Evolutionary conservation across 2,113 vertebrate genomes (phyloP), one percentile per base, ranked within the genome.

Genomic region (Pimephales promelas): DNA sequence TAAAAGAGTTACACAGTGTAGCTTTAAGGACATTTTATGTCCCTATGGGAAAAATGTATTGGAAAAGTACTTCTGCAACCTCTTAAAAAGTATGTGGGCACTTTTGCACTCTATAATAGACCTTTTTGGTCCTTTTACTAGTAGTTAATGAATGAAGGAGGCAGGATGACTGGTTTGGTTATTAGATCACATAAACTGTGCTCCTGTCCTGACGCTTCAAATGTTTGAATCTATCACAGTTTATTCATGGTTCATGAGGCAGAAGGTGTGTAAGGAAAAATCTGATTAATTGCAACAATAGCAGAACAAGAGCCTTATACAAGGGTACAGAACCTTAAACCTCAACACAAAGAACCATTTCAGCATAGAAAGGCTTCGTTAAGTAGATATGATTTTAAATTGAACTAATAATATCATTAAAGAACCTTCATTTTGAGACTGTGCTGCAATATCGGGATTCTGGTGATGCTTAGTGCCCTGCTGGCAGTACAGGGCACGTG

Each of bases 401-500:
- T 49, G 3, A 36, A 40, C 31, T 77, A 57, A 40, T 57, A 79
- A 49, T 49, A 49, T 47, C 14, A n/a, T 49, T 31, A 79, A 64
- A 26, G n/a, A 45, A 24, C 11, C 22, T 40, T 45, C 10, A 47
- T 47, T 72, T 72, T 72, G 45, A 13, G 47, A 68, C 56, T 28
- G 40, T 10, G 43, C 71, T 62, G 43, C 71, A 43, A 85, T 78
- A 83, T 85, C 76, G 76, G 70, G 76, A 85, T 52, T 40, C 77
- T 75, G 81, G 79, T 79, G 59, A 84, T 72, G 72, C 31, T 22
- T 77, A 52, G 26, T 79, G 47, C 81, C 56, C 26, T 24, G 54
- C 83, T 85, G 70, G 86, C 74, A 79, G 54, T 43, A 75, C 83
- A 70, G 70, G 26, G 61, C 83, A 70, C 45, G 26, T 80, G 24